Percentiles rank a stretch among this genome's conserved stretches.
Evolutionary conservation across 23 tunicate genomes (phyloP).

Genomic region (Trididemnum nubilum): DNA sequence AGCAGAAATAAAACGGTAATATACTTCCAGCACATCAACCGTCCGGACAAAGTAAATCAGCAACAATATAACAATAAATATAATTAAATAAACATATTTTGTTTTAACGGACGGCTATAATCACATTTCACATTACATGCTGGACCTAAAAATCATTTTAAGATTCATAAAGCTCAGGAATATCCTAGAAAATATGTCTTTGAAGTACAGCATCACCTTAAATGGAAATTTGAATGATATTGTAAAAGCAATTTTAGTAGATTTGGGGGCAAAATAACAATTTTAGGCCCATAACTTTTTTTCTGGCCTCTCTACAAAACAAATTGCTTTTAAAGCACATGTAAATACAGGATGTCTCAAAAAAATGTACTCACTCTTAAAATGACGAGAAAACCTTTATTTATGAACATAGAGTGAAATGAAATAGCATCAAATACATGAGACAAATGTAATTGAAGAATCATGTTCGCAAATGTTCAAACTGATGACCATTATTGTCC

Average conservation of each 20-base stretch:
- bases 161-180: not conserved
- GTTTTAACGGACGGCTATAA: not conserved
- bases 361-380: too few species aligned
- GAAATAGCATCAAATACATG: too few species aligned
- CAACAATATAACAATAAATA: not conserved
- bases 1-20: too few species aligned
- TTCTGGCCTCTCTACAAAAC: not conserved
- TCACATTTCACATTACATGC: not conserved
- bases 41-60: not conserved
- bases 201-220: constrained; percentile 1
- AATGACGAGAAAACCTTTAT: too few species aligned
- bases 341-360: too few species aligned
- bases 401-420: too few species aligned
- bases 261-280: constrained; percentile 1
- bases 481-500: too few species aligned
- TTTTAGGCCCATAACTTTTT: not conserved
- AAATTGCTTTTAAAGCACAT: not conserved
- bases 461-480: too few species aligned
- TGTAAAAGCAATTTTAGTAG: not conserved
- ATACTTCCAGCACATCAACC: too few species aligned
- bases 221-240: not conserved
- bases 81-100: not conserved
- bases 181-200: not conserved
- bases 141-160: not conserved
- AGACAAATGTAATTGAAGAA: too few species aligned